phyloP scores from a whole-genome alignment of 2,797 vertebrate species.

The Onychomys arenicola region DNA sequence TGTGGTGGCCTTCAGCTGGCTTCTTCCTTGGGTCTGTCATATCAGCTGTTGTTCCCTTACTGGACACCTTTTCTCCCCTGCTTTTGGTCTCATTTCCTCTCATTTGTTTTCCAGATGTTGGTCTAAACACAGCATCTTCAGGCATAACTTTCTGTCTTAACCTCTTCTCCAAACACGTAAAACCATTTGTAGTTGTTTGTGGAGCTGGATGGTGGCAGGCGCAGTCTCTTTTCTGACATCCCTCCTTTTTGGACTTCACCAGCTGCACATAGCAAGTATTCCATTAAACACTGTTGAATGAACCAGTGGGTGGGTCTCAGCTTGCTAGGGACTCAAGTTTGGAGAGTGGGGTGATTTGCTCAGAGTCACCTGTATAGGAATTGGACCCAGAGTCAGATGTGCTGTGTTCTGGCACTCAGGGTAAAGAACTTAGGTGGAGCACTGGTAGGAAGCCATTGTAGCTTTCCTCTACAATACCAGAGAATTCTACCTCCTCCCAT shows the following conservation, averaged over 20 bases:
- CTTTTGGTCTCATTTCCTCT: not conserved
- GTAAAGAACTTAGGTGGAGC: accelerated
- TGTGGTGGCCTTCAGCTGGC: not conserved
- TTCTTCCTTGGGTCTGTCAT: not conserved
- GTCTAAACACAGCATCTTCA: not conserved
- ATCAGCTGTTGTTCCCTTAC: not conserved
- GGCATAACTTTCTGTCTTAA: not conserved
- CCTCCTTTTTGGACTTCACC: not conserved
- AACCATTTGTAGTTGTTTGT: not conserved
- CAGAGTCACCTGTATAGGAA: not conserved
- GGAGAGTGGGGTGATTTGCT: not conserved
- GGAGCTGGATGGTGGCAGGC: not conserved
- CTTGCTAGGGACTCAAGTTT: not conserved
- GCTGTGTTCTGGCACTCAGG: not conserved
- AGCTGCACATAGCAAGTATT: not conserved
- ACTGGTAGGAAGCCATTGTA: not conserved
- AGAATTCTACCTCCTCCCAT: not conserved
- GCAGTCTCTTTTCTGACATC: not conserved
- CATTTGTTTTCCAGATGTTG: not conserved
- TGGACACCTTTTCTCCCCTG: not conserved
- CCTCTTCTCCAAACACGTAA: not conserved
- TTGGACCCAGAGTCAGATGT: not conserved
- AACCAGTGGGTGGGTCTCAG: not conserved
- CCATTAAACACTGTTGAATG: not conserved
- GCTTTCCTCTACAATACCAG: not conserved